Percentiles rank a stretch among this genome's conserved stretches.
phyloP scores from a whole-genome alignment of 2,888 invertebrate genomes.

The Sphaerophoria rueppellii region DNA sequence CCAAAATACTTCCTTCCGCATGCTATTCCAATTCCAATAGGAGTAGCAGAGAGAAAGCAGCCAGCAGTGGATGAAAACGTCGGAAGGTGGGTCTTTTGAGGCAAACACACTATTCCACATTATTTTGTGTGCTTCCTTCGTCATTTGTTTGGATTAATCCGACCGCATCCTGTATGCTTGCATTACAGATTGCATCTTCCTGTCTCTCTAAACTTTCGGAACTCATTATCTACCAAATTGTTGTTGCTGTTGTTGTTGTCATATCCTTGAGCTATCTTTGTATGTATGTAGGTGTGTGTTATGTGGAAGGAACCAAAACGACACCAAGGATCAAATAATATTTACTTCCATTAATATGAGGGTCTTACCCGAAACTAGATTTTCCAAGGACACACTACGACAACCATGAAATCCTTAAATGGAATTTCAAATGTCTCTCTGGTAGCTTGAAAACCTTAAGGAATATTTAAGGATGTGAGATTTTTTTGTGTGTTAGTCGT shows the following conservation, averaged over 20 bases:
- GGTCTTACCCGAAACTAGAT: slow-evolving; percentile 4
- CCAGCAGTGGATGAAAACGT: background rate
- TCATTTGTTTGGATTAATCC: slow-evolving; percentile 64
- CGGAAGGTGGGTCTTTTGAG: background rate
- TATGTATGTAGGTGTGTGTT: background rate
- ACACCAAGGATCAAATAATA: slow-evolving; percentile 33
- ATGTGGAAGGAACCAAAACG: background rate
- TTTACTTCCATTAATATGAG: slow-evolving; percentile 37
- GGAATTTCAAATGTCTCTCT: background rate
- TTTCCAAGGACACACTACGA: background rate
- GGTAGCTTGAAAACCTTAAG: background rate
- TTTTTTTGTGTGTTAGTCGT: background rate
- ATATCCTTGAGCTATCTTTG: slow-evolving; percentile 12
- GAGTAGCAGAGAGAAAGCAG: too few species aligned
- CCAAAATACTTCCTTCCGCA: slow-evolving; percentile 37
- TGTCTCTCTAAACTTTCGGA: slow-evolving; percentile 57
- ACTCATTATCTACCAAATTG: slow-evolving; percentile 59
- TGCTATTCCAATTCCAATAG: slow-evolving; percentile 1
- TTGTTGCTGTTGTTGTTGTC: slow-evolving; percentile 30
- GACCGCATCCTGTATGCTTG: slow-evolving; percentile 53
- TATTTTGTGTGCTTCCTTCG: slow-evolving; percentile 9
- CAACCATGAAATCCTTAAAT: background rate
- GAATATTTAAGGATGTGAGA: slow-evolving; percentile 5
- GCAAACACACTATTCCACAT: slow-evolving; percentile 1
- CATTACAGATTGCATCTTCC: slow-evolving; percentile 63